Base-by-base conservation (phyloP, 2,888 invertebrate genomes). In the Cryptocephalus primarius region DNA sequence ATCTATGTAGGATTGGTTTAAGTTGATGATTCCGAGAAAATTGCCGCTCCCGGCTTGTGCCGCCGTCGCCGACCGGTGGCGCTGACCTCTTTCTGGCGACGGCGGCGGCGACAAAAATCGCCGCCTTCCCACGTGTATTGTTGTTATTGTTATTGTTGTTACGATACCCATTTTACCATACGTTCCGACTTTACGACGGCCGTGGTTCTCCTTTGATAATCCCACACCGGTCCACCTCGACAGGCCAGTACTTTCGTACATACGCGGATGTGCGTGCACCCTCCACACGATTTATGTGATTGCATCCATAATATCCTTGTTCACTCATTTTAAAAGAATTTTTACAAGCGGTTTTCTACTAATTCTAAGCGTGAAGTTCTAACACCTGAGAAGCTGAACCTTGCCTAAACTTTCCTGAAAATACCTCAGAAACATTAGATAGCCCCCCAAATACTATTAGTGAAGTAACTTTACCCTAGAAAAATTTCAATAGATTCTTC, bases 191-290 rank as follows among this genome's bases (percentile, higher is more conserved):
- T 57, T 57, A 56, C 55, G 57, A 51, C 22, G 48, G 50, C 51
- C 55, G 54, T 53, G 55, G 53, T 45, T 48, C 55, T 47, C 51
- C 60, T 62, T 63, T 63, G 62, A 62, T 63, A 62, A 54, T 56
- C 63, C 63, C 58, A 63, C 63, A 60, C 59, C 51, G 49, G 22
- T 22, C 22, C 22, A 22, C 22, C 22, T 22, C 22, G 6, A 2
- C 22, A 22, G 22, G 2, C 22, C 2, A 22, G 22, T 22, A 2
- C 22, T 2, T 6, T 22, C 6, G 6, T 22, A 2, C 22, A 22
- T 51, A 59, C 54, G 56, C 60, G 60, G 61, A 61, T 60, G 60
- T 61, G 57, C 59, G 39, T 32, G 13, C 22, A 22, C 22, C 47
- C 22, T 22, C 3, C 22, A 22, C 6, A 22, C 33, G 34, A 33